phyloP scores from a whole-genome alignment of 2,797 vertebrate genomes.

The Melanotaenia nigrans region DNA sequence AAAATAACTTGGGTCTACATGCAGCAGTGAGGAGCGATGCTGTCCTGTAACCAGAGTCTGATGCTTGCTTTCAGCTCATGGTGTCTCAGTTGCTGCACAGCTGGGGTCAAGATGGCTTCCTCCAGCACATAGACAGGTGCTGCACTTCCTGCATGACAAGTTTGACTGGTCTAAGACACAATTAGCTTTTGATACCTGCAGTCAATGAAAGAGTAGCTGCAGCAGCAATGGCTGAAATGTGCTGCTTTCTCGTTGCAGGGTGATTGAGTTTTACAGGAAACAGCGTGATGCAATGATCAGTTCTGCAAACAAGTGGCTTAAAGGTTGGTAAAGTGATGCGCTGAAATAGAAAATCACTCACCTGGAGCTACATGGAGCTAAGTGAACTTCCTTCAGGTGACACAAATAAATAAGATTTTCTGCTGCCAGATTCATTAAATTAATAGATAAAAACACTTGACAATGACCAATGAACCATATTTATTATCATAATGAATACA shows the following conservation, averaged over 20 bases:
- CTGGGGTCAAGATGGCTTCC: constrained; percentile 92
- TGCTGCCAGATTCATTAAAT: too few species aligned
- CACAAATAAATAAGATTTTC: too few species aligned
- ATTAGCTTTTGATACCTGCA: background rate
- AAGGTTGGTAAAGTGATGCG: constrained; percentile 74
- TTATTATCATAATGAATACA: background rate
- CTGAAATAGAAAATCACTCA: background rate
- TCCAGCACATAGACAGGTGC: constrained; percentile 90
- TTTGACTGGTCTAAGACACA: constrained; percentile 1
- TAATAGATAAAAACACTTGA: too few species aligned
- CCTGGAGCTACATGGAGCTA: too few species aligned
- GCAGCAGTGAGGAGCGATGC: background rate
- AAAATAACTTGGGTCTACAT: background rate
- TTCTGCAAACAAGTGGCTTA: constrained; percentile 87
- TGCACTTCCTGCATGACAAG: background rate
- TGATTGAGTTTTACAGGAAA: constrained; percentile 84
- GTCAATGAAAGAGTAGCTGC: background rate
- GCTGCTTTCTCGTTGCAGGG: constrained; percentile 59
- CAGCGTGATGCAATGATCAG: constrained; percentile 83
- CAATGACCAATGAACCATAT: too few species aligned
- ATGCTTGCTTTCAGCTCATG: constrained; percentile 83
- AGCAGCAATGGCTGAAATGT: background rate
- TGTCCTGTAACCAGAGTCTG: background rate
- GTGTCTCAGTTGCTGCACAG: constrained; percentile 87
- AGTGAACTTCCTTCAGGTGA: background rate